Base-by-base conservation (phyloP, 2,888 invertebrate species). In the Volucella bombylans region DNA sequence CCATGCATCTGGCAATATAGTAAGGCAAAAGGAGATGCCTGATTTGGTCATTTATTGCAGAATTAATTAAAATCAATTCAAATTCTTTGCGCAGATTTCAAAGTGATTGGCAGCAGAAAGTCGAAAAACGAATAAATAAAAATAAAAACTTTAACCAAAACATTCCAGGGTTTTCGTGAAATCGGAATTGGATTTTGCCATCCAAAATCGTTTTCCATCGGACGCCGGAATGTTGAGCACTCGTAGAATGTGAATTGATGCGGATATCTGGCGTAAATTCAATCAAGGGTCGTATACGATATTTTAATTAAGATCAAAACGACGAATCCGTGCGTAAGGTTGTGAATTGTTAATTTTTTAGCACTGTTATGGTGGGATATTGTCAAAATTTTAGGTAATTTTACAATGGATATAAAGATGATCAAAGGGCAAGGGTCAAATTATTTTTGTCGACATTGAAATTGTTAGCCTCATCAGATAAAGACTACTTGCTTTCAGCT, bases 41-140 rank as follows among this genome's bases (percentile, higher is more conserved):
- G 15, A 0, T n/a, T 4, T 4, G 4, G 3, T 14, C 9, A 2
- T 57, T 23, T 15, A 10, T 57, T 43, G 43, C 45, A 45, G 41
- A 76, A 67, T 76, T 76, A 76, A 76, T 76, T 68, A 76, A 67
- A 76, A 59, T 76, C 67, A 67, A 76, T 76, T 49, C 43, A 76
- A 68, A 67, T 67, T 43, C 59, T 67, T 76, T 47, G 61, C n/a
- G 14, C 23, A 61, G 31, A 31, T 64, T 18, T 38, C 54, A 47
- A 64, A 73, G 55, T 52, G 59, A 67, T 67, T 74, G 74, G 49
- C 39, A 12, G 31, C 9, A 15, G 49, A 39, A 49, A 54, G 2
- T 55, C 10, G 31, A n/a, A 47, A 38, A 57, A 18, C 47, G 11
- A 47, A 31, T 31, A 31, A 31, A 31, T 31, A 6, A 31, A 31